Evolutionary conservation across 2,113 vertebrate genomes (phyloP), one percentile per base, ranked within the genome.

Genomic region (Balaeniceps rex): DNA sequence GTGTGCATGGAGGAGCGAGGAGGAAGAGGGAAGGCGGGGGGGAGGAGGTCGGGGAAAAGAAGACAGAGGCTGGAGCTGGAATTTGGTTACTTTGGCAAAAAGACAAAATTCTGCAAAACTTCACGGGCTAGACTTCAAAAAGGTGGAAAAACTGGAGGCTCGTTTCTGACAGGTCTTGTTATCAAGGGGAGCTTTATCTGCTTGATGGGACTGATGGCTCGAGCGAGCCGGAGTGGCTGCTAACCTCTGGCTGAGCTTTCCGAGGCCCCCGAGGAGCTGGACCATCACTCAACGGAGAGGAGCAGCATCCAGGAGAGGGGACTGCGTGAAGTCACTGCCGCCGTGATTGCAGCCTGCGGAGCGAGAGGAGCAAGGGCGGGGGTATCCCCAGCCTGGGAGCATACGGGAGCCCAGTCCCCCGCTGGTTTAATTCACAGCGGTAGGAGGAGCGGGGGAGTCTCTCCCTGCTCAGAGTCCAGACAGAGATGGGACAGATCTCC

Each of bases 81-180:
- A 77, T 77, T 95, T 97, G 95, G 97, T 98, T 97, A 96, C 90
- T 98, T 98, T 97, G 98, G 98, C 98, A 97, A 51, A 34, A 31
- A 34, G 79, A 92, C 95, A 97, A 86, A 91, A 91, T 26, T 87
- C 97, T 98, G 97, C 92, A 76, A 75, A 98, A 24, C 83, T 60
- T 98, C 98, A 97, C 71, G 3, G 25, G 36, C n/a, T 31, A 70
- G 94, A 97, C 96, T 97, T 98, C 96, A 97, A 97, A 97, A 91
- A 93, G 88, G 91, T 93, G 93, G 91, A 92, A 97, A 96, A 92
- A 93, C 14, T 66, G 78, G 74, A 86, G 83, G 84, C 75, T 96
- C 29, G 1, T 75, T 95, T 93, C 92, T 90, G 90, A 70, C 96
- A 93, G 90, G 85, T 89, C 84, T 58, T 64, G 61, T 90, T 95